Evolutionary conservation across 2,113 vertebrate genomes (phyloP).

Genomic region (Apus apus): DNA sequence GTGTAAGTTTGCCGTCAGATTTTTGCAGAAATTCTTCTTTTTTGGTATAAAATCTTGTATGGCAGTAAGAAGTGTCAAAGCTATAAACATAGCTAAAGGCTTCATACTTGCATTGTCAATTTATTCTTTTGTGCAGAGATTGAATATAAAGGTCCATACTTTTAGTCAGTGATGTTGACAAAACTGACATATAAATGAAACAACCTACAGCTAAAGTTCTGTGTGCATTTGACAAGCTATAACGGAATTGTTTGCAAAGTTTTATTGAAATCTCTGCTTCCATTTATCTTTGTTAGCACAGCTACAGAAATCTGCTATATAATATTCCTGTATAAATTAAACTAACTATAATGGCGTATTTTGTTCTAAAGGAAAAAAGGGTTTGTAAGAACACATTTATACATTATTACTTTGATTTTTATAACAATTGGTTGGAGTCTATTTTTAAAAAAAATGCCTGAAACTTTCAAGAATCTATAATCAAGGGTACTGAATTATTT

Average conservation of each 20-base stretch:
- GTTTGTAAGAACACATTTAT: slow-evolving; percentile 52
- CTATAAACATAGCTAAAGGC: slow-evolving; percentile 55
- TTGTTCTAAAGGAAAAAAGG: slow-evolving; percentile 59
- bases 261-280: slow-evolving; percentile 75
- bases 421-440: neutral
- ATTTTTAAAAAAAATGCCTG: no score
- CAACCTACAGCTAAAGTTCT: slow-evolving; percentile 53
- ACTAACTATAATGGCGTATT: slow-evolving; percentile 43
- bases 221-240: slow-evolving; percentile 72
- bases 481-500: neutral
- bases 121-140: slow-evolving; percentile 45
- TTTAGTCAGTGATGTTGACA: slow-evolving; percentile 58
- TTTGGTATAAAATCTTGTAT: neutral
- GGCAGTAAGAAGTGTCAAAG: neutral
- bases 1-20: neutral
- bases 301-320: slow-evolving; percentile 61
- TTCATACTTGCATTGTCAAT: slow-evolving; percentile 36
- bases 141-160: slow-evolving; percentile 20
- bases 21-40: neutral
- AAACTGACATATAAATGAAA: slow-evolving; percentile 73
- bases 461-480: neutral
- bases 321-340: slow-evolving; percentile 72
- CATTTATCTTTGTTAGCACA: slow-evolving; percentile 80
- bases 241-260: slow-evolving; percentile 79
- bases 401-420: slow-evolving; percentile 47